These are phyloP conservation scores for Syndactyla subalaris DNA, from an alignment of 2,797 vertebrate genomes.

Conservation along the genomic window DNA sequence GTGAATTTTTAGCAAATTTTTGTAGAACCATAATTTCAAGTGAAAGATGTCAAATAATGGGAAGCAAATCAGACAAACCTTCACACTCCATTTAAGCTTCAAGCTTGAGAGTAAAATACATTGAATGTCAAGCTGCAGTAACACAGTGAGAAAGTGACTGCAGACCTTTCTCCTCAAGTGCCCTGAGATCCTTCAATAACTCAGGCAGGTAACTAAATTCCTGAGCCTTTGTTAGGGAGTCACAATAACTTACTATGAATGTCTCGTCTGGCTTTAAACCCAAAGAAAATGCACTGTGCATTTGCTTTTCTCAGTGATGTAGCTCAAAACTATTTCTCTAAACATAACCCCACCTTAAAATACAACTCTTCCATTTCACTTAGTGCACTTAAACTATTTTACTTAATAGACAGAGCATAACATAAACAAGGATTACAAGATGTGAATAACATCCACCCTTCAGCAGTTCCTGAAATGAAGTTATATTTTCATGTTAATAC, in stretches of 20 bases:
- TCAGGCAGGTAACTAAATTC: background rate
- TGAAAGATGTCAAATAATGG: background rate
- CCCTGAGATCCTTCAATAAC: background rate
- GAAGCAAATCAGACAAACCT: background rate
- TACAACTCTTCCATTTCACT: background rate
- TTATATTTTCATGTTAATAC: background rate
- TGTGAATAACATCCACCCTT: background rate
- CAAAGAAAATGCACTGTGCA: background rate
- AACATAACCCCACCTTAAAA: background rate
- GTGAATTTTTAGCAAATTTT: background rate
- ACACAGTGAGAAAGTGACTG: background rate
- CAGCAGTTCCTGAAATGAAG: constrained; percentile 27
- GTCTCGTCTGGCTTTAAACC: background rate
- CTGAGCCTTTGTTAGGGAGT: background rate
- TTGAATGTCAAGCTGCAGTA: background rate
- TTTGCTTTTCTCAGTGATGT: background rate
- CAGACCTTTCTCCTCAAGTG: background rate
- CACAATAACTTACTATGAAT: background rate
- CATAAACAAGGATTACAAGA: constrained; percentile 33
- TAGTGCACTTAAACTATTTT: background rate
- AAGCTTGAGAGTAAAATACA: background rate
- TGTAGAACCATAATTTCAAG: background rate
- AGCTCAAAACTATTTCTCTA: background rate
- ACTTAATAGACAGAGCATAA: constrained; percentile 8
- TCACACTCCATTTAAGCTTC: background rate